Percentiles rank a stretch among this genome's conserved stretches.
These are phyloP conservation scores for Peromyscus attwateri DNA, from an alignment of 2,797 vertebrate species.

Conservation along the genomic window DNA sequence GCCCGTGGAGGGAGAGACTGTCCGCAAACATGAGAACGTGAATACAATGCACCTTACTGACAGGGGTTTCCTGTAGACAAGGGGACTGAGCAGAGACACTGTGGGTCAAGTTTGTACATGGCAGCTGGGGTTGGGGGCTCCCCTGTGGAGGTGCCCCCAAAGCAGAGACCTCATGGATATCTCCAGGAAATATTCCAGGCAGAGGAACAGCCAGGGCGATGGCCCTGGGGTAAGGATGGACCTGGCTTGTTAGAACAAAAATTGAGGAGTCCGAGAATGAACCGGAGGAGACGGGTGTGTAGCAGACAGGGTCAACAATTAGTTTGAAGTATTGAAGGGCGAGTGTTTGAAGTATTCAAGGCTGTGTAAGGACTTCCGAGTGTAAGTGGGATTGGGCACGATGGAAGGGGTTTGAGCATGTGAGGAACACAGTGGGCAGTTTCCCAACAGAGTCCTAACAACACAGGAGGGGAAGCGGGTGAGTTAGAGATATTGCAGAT, in stretches of 20 bases:
- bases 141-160: too few relatives aligned
- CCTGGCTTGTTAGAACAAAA: not conserved
- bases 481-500: not conserved
- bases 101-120: not conserved
- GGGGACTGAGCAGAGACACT: not conserved
- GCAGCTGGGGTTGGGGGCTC: not conserved
- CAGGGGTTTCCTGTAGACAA: not conserved
- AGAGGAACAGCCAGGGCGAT: not conserved
- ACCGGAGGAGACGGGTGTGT: not conserved
- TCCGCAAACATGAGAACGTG: not conserved
- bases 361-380: not conserved
- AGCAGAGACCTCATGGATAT: not conserved
- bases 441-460: slow-evolving; percentile 20
- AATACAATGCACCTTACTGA: not conserved
- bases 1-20: not conserved
- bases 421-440: not conserved
- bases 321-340: not conserved
- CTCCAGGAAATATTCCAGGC: not conserved
- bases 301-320: not conserved
- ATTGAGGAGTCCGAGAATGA: not conserved
- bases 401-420: not conserved
- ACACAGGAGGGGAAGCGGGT: not conserved
- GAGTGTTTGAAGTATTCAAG: not conserved
- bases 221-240: not conserved
- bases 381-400: not conserved